Evolutionary conservation across 2,888 invertebrate species (phyloP), one percentile per base, ranked within the genome.

Genomic region (Tenthredo amoena): DNA sequence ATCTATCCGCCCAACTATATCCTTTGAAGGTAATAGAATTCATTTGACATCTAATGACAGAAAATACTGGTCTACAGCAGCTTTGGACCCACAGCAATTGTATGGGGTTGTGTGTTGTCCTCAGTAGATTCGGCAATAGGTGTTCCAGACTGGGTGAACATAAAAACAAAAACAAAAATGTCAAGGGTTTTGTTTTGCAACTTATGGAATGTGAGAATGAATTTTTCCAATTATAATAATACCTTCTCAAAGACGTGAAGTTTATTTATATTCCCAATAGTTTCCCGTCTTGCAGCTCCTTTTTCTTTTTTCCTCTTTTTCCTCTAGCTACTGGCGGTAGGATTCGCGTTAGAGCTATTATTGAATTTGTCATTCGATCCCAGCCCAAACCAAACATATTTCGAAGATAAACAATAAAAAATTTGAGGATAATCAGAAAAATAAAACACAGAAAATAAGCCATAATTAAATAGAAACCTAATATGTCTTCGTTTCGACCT

Each of bases 1-100:
- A 40, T 82, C 74, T 3, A 50, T 85, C 31, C 82, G 82, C 26
- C 18, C 12, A 15, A 82, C 15, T 0, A 85, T 72, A 21, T 71
- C n/a, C 12, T 34, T 85, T 40, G 71, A 26, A 50, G 31, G 34
- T 10, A 82, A 15, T 21, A 72, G 79, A 10, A 85, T 81, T 21
- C 2, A 72, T 10, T 34, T n/a, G 5, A 50, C 40, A 21, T 85
- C 85, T 40, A 85, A 12, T 72, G 47, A 50, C n/a, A 85, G 71
- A 15, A 37, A 72, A 71, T 82, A 85, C 50, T 85, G 81, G 43
- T 71, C n/a, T 18, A 85, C 34, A 26, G 72, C 72, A n/a, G 5
- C 5, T n/a, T 85, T 15, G 58, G 71, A 7, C 82, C 85, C 4
- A 72, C 74, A 50, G 82, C 82, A 71, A 85, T 71, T 15, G 82